Conservation (phyloP, 2,888 invertebrate genomes). For the Catocala nupta region DNA sequence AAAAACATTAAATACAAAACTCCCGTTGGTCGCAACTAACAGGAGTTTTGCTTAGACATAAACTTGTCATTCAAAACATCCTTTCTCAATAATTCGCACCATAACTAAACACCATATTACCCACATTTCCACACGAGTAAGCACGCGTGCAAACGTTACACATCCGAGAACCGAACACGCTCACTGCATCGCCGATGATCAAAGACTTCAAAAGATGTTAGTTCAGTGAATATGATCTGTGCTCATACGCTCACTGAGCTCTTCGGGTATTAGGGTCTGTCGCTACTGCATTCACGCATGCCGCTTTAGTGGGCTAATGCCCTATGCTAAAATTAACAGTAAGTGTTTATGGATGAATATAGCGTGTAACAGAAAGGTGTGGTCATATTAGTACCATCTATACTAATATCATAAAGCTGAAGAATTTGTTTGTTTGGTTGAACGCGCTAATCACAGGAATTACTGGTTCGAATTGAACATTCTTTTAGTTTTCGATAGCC, state of each 20-base stretch:
- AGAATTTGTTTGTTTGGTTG: too few relatives aligned
- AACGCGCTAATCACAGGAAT: too few relatives aligned
- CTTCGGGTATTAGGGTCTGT: slow-evolving; percentile 44
- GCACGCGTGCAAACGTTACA: slow-evolving; percentile 21
- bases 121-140: slow-evolving; percentile 13
- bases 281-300: slow-evolving; percentile 32
- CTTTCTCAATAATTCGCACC: not conserved
- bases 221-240: slow-evolving; percentile 51
- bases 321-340: slow-evolving; percentile 8
- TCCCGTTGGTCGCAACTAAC: too few relatives aligned
- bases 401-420: too few relatives aligned
- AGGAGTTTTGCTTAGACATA: too few relatives aligned
- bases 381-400: too few relatives aligned
- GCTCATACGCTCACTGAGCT: slow-evolving; percentile 48
- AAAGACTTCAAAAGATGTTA: slow-evolving; percentile 45
- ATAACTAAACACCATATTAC: slow-evolving; percentile 4
- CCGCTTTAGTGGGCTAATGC: slow-evolving; percentile 33
- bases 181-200: slow-evolving; percentile 37
- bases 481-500: too few relatives aligned
- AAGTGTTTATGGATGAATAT: too few relatives aligned
- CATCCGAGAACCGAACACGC: slow-evolving; percentile 23
- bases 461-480: too few relatives aligned
- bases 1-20: too few relatives aligned
- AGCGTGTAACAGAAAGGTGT: too few relatives aligned
- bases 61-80: not conserved